Evolutionary conservation across 2,113 vertebrate species (phyloP).

Genomic region (Syngnathus floridae): DNA sequence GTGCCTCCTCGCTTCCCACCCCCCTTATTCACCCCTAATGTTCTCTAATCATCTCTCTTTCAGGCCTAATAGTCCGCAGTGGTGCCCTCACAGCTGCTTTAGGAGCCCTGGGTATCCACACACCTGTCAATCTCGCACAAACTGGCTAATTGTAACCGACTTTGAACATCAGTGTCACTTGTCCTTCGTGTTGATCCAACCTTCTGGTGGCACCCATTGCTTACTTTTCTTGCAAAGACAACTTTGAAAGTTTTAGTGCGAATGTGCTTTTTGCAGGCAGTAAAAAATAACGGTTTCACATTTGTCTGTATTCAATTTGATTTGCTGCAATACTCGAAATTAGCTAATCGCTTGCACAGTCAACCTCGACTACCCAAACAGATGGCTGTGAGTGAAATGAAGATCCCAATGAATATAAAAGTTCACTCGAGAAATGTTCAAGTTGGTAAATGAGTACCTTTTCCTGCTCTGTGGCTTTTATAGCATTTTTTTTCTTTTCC

Average conservation of each 20-base stretch:
- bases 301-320: neutral
- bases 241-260: too few relatives aligned
- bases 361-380: neutral
- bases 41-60: constrained; percentile 72
- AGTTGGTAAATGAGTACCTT: too few relatives aligned
- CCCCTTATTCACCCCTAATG: constrained; percentile 71
- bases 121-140: constrained; percentile 66
- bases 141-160: constrained; percentile 4
- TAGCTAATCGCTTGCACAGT: neutral
- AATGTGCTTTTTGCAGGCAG: neutral
- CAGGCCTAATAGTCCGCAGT: constrained; percentile 72
- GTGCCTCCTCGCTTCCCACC: constrained; percentile 26
- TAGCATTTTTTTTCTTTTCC: too few relatives aligned
- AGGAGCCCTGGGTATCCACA: constrained; percentile 51
- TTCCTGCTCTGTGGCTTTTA: too few relatives aligned
- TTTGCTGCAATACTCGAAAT: neutral
- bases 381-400: neutral
- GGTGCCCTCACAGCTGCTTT: constrained; percentile 72
- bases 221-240: neutral
- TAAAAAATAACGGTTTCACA: neutral
- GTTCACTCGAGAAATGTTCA: too few relatives aligned
- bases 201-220: neutral
- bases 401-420: too few relatives aligned
- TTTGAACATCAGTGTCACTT: constrained; percentile 5
- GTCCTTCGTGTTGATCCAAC: neutral